Conservation (phyloP, 2,113 vertebrate species). For the Nesogale talazaci region DNA sequence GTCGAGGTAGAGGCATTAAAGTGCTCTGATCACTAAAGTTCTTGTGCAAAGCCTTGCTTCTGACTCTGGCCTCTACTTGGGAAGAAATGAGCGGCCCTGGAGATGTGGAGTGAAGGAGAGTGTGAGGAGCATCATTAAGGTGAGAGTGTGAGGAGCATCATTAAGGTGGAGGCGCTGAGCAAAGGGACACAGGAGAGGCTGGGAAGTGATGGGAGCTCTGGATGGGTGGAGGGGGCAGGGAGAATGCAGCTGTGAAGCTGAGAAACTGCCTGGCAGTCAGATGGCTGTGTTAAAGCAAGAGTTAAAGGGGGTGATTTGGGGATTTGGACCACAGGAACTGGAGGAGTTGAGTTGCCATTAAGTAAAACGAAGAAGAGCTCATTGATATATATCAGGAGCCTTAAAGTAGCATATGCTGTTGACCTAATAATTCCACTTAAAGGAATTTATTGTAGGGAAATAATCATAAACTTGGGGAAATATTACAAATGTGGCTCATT, state of each 20-base stretch:
- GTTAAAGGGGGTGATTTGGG: neutral
- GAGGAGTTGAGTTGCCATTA: fast-evolving
- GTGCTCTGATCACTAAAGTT: fast-evolving
- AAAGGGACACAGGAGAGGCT: neutral
- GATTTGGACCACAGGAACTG: fast-evolving
- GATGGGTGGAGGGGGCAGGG: fast-evolving
- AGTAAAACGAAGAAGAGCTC: neutral
- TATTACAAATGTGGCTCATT: constrained; percentile 29
- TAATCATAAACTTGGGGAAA: constrained; percentile 24
- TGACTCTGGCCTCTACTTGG: neutral
- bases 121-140: neutral
- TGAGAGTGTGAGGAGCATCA: neutral
- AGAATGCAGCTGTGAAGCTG: neutral
- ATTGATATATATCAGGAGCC: fast-evolving
- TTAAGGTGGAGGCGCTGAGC: neutral
- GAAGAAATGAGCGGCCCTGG: neutral
- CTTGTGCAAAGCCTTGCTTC: neutral
- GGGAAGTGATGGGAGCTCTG: fast-evolving
- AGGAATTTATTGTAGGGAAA: constrained; percentile 33
- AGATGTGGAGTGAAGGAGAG: neutral
- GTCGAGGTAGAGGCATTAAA: neutral
- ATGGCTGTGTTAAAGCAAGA: fast-evolving
- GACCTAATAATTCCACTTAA: constrained; percentile 35
- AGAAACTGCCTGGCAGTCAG: neutral
- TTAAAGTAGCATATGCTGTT: neutral